Base-by-base conservation (phyloP, 53 echinoderm and acorn worm genomes). In the Patiria pectinifera region DNA sequence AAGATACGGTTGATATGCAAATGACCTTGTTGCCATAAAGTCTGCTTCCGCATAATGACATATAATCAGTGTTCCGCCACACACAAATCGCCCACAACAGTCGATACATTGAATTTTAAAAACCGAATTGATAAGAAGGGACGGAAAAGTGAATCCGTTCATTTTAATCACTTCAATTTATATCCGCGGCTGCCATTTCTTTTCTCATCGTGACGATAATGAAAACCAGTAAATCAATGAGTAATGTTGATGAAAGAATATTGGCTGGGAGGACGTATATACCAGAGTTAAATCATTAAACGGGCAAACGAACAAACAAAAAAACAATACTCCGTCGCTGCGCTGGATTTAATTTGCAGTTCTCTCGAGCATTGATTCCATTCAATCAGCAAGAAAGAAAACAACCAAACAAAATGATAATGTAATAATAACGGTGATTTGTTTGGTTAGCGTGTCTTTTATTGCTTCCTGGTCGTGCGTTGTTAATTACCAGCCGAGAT, bases 231-330 rank as follows among this genome's bases (percentile, higher is more conserved):
- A 79, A 79, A 79, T 79, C 80, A 79, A 79, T 47, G 80, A 79
- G 80, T 45, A 35, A 9, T 79, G 80, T 46, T 11, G 48, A 45
- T 79, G 11, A 24, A 24, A 82, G 24, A 59, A 58, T 19, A 1
- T 84, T 66, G 63, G 44, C 69, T 84, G 6, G 45, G 18, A 4
- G 25, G 48, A 4, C 15, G 9, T 62, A 4, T 83, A 43, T 35
- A 35, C 0, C 35, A 1, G 2, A 63, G 44, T 43, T 88, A 44
- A 88, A 77, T 88, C 78, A 77, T 78, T 88, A 88, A 88, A 18
- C 88, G 15, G 77, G 77, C 88, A 88, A 77, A 25, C 21, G 8
- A 53, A 87, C 87, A 87, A 87, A 88, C 88, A 88, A 77, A 25
- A 25, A 35, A 35, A 35, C 21, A 62, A 14, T 3, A 25, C 59